Evolutionary conservation across 1,140 invertebrate genomes (phyloP).

Genomic region (Drosophila micromelanica): DNA sequence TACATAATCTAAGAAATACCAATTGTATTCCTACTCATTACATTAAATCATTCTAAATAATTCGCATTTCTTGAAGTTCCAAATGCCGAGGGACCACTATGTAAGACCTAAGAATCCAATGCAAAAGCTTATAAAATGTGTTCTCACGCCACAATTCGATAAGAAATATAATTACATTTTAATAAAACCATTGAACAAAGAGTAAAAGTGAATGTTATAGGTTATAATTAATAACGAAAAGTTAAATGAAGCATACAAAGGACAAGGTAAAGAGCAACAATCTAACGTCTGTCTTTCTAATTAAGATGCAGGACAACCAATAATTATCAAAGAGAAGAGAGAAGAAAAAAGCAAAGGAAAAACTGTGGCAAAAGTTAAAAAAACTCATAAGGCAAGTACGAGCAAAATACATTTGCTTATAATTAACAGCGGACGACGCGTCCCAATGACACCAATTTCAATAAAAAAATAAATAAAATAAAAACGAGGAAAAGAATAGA

Average conservation of each 20-base stretch:
- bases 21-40: background rate
- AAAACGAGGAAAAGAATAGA: conserved; percentile 43
- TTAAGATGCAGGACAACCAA: conserved; percentile 33
- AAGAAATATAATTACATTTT: no score
- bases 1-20: no score
- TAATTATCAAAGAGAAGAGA: conserved; percentile 24
- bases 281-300: conserved; percentile 50
- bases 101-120: no score
- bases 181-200: no score
- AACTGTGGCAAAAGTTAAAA: background rate
- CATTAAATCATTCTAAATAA: no score
- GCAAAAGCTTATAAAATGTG: background rate
- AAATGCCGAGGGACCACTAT: no score
- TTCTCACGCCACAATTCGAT: no score
- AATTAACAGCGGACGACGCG: conserved; percentile 61
- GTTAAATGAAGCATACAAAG: background rate
- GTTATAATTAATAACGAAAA: no score
- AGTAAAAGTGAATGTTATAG: no score
- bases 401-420: conserved; percentile 45
- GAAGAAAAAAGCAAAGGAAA: background rate
- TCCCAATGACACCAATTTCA: conserved; percentile 77
- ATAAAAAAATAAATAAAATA: conserved; percentile 35
- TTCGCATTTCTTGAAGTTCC: no score
- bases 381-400: conserved; percentile 27
- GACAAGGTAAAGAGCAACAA: conserved; percentile 11